Conservation (phyloP, 2,888 invertebrate genomes). For the Dasypogon diadema region DNA sequence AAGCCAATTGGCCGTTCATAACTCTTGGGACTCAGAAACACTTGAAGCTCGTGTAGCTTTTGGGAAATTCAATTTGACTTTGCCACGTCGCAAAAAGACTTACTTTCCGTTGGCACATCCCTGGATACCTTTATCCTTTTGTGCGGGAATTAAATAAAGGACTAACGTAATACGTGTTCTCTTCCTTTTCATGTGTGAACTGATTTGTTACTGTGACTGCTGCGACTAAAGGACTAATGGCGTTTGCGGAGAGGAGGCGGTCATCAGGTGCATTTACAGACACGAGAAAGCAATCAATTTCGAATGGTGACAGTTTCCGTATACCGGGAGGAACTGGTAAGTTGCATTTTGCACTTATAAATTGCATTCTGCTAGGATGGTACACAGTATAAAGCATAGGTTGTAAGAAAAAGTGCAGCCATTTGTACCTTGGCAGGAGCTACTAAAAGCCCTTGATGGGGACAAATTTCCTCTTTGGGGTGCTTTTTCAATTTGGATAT, state of each 20-base stretch:
- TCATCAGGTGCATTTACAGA: slow-evolving; percentile 68
- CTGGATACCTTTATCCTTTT: not conserved
- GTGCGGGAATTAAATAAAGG: slow-evolving; percentile 23
- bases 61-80: not conserved
- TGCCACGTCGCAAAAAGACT: not conserved
- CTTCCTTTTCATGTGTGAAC: slow-evolving; percentile 7
- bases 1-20: not conserved
- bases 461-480: too few relatives aligned
- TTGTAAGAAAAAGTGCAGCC: too few relatives aligned
- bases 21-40: not conserved
- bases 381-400: too few relatives aligned
- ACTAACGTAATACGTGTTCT: slow-evolving; percentile 12
- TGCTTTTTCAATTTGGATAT: too few relatives aligned
- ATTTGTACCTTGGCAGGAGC: too few relatives aligned
- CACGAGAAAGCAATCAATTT: slow-evolving; percentile 67
- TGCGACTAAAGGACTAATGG: slow-evolving; percentile 63
- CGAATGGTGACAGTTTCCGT: slow-evolving; percentile 68
- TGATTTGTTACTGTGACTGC: not conserved
- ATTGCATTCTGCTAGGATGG: too few relatives aligned
- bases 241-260: slow-evolving; percentile 68
- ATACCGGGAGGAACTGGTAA: slow-evolving; percentile 65
- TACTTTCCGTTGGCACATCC: not conserved
- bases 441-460: too few relatives aligned
- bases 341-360: not conserved
- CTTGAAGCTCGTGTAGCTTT: not conserved